phyloP scores from a whole-genome alignment of 30 jellyfish, hydroid and myxozoan species.

The Aurelia aurita region DNA sequence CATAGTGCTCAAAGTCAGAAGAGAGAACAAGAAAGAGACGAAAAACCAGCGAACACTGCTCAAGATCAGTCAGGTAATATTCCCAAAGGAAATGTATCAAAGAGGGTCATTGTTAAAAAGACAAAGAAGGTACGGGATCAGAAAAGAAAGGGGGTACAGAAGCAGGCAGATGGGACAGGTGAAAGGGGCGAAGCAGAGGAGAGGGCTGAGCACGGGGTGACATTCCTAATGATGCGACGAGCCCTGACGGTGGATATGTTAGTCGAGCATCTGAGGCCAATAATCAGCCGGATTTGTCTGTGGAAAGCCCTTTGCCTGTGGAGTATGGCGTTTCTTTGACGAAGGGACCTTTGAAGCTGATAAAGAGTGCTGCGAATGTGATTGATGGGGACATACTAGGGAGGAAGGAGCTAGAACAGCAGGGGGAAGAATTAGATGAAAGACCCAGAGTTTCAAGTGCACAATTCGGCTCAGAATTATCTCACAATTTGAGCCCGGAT shows the following conservation, averaged over 20 bases:
- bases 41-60: not conserved
- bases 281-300: conserved; percentile 3
- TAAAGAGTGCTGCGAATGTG: not conserved
- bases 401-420: not conserved
- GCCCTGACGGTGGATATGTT: conserved; percentile 31
- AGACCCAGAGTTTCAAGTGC: conserved; percentile 44
- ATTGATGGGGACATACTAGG: no score
- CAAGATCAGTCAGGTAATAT: not conserved
- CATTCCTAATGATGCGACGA: not conserved
- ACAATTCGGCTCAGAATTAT: conserved; percentile 7
- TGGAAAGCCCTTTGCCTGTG: conserved; percentile 1
- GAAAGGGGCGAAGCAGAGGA: no score
- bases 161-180: not conserved
- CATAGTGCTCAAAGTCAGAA: not conserved
- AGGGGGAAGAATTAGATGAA: not conserved
- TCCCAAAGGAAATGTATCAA: not conserved
- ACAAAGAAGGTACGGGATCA: not conserved
- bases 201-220: not conserved
- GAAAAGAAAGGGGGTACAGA: not conserved
- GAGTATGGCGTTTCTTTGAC: not conserved
- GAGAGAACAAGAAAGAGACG: not conserved
- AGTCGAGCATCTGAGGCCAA: conserved; percentile 18
- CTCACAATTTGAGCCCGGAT: not conserved
- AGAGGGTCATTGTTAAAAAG: not conserved
- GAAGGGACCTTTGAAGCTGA: not conserved